phyloP scores from a whole-genome alignment of 64 coral and sea anemone species.

The Montipora efflorescens region DNA sequence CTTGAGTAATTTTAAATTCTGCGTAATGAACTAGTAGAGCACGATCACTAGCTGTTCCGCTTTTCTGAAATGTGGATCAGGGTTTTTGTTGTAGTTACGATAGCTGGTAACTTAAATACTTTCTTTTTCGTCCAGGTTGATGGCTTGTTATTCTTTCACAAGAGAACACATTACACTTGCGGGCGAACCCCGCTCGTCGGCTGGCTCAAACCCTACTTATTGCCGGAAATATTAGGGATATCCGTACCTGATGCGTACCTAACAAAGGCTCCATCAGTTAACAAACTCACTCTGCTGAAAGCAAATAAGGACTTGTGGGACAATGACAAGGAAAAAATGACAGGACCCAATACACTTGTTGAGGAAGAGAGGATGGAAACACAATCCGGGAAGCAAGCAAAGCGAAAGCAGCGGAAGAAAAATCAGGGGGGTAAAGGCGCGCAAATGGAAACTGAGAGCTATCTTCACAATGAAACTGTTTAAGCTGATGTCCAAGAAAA shows the following conservation, averaged over 20 bases:
- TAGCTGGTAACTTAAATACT: neutral
- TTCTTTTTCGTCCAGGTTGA: constrained; percentile 72
- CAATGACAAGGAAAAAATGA: constrained; percentile 52
- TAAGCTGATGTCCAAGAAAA: neutral
- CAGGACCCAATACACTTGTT: neutral
- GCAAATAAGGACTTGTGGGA: constrained; percentile 71
- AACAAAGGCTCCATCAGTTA: constrained; percentile 63
- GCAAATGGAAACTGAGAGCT: constrained; percentile 4
- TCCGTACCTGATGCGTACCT: constrained; percentile 60
- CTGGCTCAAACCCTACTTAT: constrained; percentile 90
- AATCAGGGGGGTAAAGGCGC: neutral
- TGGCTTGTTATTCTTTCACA: constrained; percentile 97
- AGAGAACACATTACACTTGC: constrained; percentile 85
- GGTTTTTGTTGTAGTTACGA: neutral
- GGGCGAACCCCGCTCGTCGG: constrained; percentile 93
- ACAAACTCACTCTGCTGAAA: constrained; percentile 77
- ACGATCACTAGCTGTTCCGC: no score
- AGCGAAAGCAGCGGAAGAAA: constrained; percentile 7
- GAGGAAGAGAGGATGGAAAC: constrained; percentile 31
- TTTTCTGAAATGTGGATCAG: no score
- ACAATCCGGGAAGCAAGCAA: neutral
- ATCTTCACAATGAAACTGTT: neutral
- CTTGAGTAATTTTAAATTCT: no score
- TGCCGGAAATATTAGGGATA: constrained; percentile 85
- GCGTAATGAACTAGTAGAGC: no score